Evolutionary conservation across 2,888 invertebrate genomes (phyloP).

Genomic region (Nemotelus nigrinus): DNA sequence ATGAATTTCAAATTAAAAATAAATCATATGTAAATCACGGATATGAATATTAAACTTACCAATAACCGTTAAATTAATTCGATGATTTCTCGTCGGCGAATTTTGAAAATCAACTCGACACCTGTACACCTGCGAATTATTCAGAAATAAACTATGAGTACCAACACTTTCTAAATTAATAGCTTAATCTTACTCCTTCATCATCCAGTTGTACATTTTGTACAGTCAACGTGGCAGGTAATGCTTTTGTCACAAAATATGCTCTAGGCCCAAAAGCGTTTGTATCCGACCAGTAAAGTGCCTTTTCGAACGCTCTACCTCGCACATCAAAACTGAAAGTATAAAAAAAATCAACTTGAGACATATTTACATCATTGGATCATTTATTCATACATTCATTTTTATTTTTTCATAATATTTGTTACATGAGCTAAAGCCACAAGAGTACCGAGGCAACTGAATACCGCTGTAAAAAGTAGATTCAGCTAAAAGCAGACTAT

Average conservation of each 20-base stretch:
- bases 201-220: constrained; percentile 87
- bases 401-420: no score
- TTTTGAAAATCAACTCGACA: constrained; percentile 92
- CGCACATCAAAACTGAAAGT: constrained; percentile 82
- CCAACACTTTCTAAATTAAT: not conserved
- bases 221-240: constrained; percentile 83
- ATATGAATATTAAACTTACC: constrained; percentile 72
- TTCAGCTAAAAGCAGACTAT: no score
- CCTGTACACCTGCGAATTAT: constrained; percentile 70
- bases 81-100: constrained; percentile 87
- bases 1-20: no score
- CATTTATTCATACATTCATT: no score
- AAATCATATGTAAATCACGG: no score
- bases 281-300: constrained; percentile 85
- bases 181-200: constrained; percentile 71
- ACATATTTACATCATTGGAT: no score
- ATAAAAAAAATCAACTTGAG: no score
- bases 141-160: not conserved
- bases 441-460: no score
- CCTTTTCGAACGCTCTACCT: constrained; percentile 82
- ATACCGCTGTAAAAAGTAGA: no score
- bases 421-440: no score
- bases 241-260: constrained; percentile 82
- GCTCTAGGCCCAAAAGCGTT: constrained; percentile 86
- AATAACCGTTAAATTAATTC: constrained; percentile 88